Evolutionary conservation across 2,113 vertebrate species (phyloP).

Genomic region (Cyprinodon brontotheroides): DNA sequence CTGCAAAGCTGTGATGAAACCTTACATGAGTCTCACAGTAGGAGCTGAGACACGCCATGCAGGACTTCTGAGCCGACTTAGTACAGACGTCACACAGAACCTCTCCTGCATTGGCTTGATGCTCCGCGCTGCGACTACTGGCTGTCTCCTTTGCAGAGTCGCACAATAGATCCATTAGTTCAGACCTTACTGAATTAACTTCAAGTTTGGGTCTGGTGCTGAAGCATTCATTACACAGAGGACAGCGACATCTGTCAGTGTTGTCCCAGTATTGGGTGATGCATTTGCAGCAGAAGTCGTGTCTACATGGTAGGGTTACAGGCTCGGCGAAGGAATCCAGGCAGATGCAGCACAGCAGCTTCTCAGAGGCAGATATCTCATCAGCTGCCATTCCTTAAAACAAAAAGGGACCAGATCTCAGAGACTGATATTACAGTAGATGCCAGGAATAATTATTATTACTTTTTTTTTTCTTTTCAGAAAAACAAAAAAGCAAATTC

Average conservation of each 20-base stretch:
- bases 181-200: background rate
- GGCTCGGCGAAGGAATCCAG: background rate
- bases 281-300: background rate
- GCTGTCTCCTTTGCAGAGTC: background rate
- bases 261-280: background rate
- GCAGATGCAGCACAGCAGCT: conserved; percentile 8
- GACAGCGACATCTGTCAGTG: background rate
- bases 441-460: too few relatives aligned
- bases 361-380: background rate
- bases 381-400: background rate
- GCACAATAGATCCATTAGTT: background rate
- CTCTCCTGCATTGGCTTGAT: background rate
- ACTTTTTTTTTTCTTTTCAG: too few relatives aligned
- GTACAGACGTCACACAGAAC: conserved; percentile 10
- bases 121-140: background rate
- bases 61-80: conserved; percentile 14
- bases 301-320: conserved; percentile 1
- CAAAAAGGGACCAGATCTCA: too few relatives aligned
- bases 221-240: background rate
- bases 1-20: background rate
- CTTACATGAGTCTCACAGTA: conserved; percentile 18
- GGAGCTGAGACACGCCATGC: conserved; percentile 15
- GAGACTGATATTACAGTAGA: too few relatives aligned
- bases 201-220: background rate
- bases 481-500: too few relatives aligned